Evolutionary conservation across 2,113 vertebrate genomes (phyloP), one percentile per base, ranked within the genome.

Genomic region (Catharus minimus): DNA sequence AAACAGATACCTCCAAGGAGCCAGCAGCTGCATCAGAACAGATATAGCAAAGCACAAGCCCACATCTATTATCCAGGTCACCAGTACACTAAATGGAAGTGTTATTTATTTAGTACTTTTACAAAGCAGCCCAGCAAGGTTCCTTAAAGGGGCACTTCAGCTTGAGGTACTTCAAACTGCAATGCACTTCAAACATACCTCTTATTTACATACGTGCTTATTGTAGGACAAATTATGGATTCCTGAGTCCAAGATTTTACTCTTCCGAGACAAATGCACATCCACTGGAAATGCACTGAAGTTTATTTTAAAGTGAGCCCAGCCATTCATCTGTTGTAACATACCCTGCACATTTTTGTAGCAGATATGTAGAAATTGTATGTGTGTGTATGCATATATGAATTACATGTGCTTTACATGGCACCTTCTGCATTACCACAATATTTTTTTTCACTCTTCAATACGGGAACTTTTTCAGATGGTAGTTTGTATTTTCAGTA

Each of bases 1-100:
- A 96, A 97, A 83, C 86, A 94, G 88, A 92, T 75, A 87, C 89
- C 92, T 91, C 91, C 73, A 90, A 94, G 84, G 84, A 85, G 56
- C 79, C 82, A 91, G 92, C 81, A 95, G 90, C 91, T 96, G 95
- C 88, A 82, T 72, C 88, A 50, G 57, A 83, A 86, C 82, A 93
- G 88, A 94, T 83, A 90, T 0, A 58, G 92, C 83, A 95, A 93
- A 92, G 77, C 68, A 93, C 56, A 93, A 72, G 53, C 65, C 75
- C 78, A 53, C 87, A 56, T 94, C 82, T 91, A 83, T 94, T 95
- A 95, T 89, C 88, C 86, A 92, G 85, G 73, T 94, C 85, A 91
- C 88, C 77, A 67, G 76, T 68, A 90, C 38, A 80, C 78, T 94
- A 94, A 96, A 88, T 81, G 75, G 62, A 93, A 79, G 44, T 64